phyloP scores from a whole-genome alignment of 2,888 invertebrate species.

The Catocala sponsa region DNA sequence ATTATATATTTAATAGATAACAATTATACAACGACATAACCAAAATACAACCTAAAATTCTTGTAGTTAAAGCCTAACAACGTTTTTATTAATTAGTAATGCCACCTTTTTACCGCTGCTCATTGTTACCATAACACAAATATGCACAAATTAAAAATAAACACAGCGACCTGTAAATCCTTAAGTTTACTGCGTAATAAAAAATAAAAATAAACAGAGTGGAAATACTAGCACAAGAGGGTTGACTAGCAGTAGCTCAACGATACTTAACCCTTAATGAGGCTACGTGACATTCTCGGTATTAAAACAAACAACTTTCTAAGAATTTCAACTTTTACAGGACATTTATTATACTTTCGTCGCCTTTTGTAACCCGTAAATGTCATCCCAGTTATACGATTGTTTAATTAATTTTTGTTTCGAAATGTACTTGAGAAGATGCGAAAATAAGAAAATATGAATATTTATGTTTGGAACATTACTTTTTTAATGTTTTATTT shows the following conservation, averaged over 20 bases:
- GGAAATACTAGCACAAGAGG: constrained; percentile 19
- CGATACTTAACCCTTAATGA: constrained; percentile 64
- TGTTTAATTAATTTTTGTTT: constrained; percentile 34
- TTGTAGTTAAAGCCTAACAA: background rate
- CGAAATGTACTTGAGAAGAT: constrained; percentile 14
- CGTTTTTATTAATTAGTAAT: background rate
- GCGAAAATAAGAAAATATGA: constrained; percentile 37
- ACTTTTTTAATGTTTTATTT: constrained; percentile 27
- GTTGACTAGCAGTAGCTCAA: constrained; percentile 46
- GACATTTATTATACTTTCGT: constrained; percentile 58
- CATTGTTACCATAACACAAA: constrained; percentile 6
- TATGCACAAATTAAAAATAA: constrained; percentile 17
- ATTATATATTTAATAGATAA: no score
- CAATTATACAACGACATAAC: no score
- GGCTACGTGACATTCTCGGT: constrained; percentile 64
- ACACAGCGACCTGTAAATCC: constrained; percentile 2
- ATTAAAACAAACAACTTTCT: constrained; percentile 57
- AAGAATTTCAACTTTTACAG: constrained; percentile 51
- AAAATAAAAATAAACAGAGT: constrained; percentile 16
- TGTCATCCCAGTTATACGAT: constrained; percentile 34
- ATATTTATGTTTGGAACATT: constrained; percentile 37
- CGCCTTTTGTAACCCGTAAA: constrained; percentile 47
- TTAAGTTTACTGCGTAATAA: constrained; percentile 8
- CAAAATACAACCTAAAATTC: background rate
- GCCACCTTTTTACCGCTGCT: background rate